A percentile compares a stretch with the other conserved stretches of the same genome.
phyloP scores from a whole-genome alignment of 2,888 invertebrate genomes.

The Cotesia congregata region DNA sequence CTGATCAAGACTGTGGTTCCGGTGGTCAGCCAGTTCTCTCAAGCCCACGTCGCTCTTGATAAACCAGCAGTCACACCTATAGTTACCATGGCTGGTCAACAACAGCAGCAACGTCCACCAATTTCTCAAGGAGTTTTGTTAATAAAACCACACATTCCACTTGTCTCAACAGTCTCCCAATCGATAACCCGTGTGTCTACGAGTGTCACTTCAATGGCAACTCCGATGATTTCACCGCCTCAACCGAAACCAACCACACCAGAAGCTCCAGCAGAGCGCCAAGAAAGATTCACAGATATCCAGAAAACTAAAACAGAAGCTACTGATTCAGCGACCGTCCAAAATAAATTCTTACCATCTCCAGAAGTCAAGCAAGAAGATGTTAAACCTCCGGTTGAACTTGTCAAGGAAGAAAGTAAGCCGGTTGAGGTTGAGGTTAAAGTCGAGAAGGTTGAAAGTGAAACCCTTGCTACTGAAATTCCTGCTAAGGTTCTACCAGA shows the following conservation, averaged over 20 bases:
- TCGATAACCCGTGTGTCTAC: conserved; percentile 55
- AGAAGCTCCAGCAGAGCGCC: conserved; percentile 41
- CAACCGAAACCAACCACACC: conserved; percentile 30
- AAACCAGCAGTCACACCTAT: conserved; percentile 45
- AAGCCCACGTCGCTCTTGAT: conserved; percentile 48
- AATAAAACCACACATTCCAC: conserved; percentile 55
- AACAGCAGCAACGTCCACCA: conserved; percentile 45
- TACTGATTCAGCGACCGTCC: background rate
- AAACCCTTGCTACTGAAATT: conserved; percentile 37
- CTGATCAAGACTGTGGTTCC: conserved; percentile 63
- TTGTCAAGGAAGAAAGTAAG: conserved; percentile 22
- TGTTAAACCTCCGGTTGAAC: conserved; percentile 31
- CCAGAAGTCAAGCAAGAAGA: conserved; percentile 37
- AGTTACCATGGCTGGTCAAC: conserved; percentile 29
- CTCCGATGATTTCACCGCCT: conserved; percentile 38
- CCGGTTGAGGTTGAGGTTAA: conserved; percentile 50
- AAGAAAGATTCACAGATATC: conserved; percentile 43
- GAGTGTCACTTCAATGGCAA: conserved; percentile 46
- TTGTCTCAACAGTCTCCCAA: conserved; percentile 58
- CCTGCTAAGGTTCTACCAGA: conserved; percentile 42
- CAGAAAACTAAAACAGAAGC: conserved; percentile 5
- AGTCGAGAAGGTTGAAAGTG: conserved; percentile 45
- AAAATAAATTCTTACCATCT: conserved; percentile 35
- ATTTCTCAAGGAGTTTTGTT: conserved; percentile 53
- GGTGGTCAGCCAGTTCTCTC: conserved; percentile 52